Evolutionary conservation across 2,113 vertebrate genomes (phyloP).

Genomic region (Cygnus buccinator): DNA sequence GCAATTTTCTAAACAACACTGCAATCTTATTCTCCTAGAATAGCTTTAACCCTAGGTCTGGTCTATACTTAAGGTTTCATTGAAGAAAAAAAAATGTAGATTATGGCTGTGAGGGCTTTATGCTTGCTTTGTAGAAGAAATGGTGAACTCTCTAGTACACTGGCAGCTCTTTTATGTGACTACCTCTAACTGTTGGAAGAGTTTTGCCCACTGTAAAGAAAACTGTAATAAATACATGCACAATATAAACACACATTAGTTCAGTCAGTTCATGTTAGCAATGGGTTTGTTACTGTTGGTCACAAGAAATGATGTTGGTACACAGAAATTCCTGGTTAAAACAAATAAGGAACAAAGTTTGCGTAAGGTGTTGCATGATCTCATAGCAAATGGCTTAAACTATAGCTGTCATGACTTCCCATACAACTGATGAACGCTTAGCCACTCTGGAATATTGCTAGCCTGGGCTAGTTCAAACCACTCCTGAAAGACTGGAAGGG

Average conservation of each 20-base stretch:
- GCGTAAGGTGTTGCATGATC: background rate
- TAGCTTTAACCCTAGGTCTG: conserved; percentile 16
- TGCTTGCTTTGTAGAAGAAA: background rate
- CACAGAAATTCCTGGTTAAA: background rate
- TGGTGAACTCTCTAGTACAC: background rate
- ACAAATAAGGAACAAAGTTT: background rate
- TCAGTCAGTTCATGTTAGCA: background rate
- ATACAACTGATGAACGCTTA: background rate
- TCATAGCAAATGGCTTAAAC: background rate
- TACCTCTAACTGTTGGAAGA: background rate
- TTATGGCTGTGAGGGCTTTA: conserved; percentile 3
- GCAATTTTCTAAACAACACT: conserved; percentile 25
- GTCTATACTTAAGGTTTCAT: conserved; percentile 43
- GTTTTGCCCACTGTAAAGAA: background rate
- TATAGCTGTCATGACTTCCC: background rate
- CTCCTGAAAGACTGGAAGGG: background rate
- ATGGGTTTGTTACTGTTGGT: background rate
- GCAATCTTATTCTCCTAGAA: conserved; percentile 34
- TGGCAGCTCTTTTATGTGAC: background rate
- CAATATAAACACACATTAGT: background rate
- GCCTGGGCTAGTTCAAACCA: background rate
- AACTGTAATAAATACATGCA: background rate
- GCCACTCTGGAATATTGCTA: background rate
- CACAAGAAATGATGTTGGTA: background rate
- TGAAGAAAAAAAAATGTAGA: background rate